These are phyloP conservation scores for Caerostris darwini DNA, from an alignment of 1,140 invertebrate species.

Conservation along the genomic window DNA sequence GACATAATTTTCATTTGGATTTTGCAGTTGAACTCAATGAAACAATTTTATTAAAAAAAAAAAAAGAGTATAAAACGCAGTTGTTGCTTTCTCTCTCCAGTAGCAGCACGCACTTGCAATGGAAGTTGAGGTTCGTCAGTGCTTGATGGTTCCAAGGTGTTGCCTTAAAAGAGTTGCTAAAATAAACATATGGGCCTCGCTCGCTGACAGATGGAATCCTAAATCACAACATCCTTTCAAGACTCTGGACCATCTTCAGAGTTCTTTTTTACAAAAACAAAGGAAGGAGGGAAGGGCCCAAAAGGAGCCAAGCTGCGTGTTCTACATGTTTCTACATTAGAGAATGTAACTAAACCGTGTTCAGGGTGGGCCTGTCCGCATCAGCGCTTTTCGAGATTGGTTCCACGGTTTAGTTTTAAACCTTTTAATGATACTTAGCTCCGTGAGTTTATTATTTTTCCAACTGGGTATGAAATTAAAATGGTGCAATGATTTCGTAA, in stretches of 20 bases:
- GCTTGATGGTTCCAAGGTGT: slow-evolving; percentile 65
- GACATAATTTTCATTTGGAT: no score
- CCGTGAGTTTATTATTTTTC: neutral
- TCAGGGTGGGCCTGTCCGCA: neutral
- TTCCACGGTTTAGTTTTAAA: neutral
- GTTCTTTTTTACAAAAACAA: slow-evolving; percentile 1
- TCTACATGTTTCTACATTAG: neutral
- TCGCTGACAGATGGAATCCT: slow-evolving; percentile 41
- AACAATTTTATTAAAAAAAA: no score
- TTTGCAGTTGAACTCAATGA: no score
- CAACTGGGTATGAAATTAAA: neutral
- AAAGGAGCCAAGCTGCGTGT: slow-evolving; percentile 1
- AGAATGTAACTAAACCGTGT: neutral
- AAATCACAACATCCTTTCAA: slow-evolving; percentile 25
- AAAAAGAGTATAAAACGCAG: no score
- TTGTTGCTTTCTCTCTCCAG: neutral
- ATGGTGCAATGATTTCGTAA: neutral
- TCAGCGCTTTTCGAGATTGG: neutral
- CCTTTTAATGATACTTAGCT: neutral
- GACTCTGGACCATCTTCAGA: slow-evolving; percentile 12
- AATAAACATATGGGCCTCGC: slow-evolving; percentile 48
- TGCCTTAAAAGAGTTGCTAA: slow-evolving; percentile 61
- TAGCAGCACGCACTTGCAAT: neutral
- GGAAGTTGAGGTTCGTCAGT: slow-evolving; percentile 25
- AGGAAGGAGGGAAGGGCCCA: neutral